Base-by-base conservation (phyloP, 2,113 vertebrate genomes). In the Pachyramphus minor region DNA sequence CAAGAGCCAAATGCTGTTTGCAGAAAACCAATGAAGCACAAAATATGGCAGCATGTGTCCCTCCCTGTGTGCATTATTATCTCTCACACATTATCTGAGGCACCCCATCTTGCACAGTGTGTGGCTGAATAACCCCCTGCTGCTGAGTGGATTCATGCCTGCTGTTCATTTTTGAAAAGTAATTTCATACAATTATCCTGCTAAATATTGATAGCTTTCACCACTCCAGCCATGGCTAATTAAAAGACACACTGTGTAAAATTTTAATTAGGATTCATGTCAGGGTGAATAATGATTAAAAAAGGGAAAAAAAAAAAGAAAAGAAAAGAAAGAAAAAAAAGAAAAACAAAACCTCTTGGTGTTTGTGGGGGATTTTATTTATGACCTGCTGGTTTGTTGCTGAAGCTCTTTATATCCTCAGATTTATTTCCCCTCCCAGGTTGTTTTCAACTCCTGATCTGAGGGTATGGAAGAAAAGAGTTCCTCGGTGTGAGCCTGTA, bases 241-340 rank as follows among this genome's bases (percentile, higher is more conserved):
- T 97, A 97, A 98, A 97, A 97, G 96, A 96, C 97, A 96, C 80
- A 93, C 90, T 93, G 97, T 97, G 97, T 96, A 96, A 96, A 97
- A 97, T 97, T 98, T 98, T 98, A 98, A 98, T 98, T 98, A 98
- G 97, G 94, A 97, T 97, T 97, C 91, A 41, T 78, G 81, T 98
- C 97, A 96, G 96, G 73, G 67, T 95, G 79, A 95, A 95, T 93
- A 87, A 96, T 92, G 88, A 94, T 95, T 42, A 25, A 75, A 53
- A 68, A 6, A 39, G 11, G 13, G 27, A 49, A 47, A 89, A 81
- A 77, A 35, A 58, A 58, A n/a, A 66, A 67, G 69, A 79, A 83
- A 67, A 66, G 37, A 79, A 45, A 24, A 19, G 12, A 37, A 35
- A 74, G 33, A 67, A 27, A 56, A 50, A 42, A 91, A 83, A 80